Evolutionary conservation across 2,888 invertebrate genomes (phyloP), one percentile per base, ranked within the genome.

Genomic region (Ferrisia virgata): DNA sequence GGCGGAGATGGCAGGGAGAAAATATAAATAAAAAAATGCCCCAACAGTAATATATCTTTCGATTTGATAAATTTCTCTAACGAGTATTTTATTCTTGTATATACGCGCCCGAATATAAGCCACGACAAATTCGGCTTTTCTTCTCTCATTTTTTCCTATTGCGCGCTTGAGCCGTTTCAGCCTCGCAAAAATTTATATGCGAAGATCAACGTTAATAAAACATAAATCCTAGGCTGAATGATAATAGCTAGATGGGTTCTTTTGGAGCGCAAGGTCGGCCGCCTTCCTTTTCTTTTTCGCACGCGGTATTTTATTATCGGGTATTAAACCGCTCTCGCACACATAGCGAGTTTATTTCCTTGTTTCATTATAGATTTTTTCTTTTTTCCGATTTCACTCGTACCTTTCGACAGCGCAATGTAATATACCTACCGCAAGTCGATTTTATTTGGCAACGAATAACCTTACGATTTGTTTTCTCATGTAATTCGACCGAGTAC

Each of bases 1-100:
- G 69, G 69, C 1, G 36, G 72, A 28, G 25, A 69, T n/a, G 43
- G 43, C 43, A 53, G 53, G 53, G 18, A 72, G 28, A 72, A 72
- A 72, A 72, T 36, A 36, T 36, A 72, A 72, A 72, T 72, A 43
- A 43, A 79, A 79, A 79, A 79, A 36, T 79, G 79, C 79, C 79
- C 79, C 43, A 2, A 13, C 25, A 43, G 43, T 28, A 43, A 43
- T 79, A 79, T 43, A 79, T 79, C 79, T 79, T 79, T 43, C 43
- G 79, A 36, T 79, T 79, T 79, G 79, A 79, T 79, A 79, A 79
- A 79, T 79, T 79, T 79, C 79, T 25, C 43, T 79, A 79, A 79
- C 79, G 79, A 79, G 79, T 79, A 79, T 79, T 79, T 79, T 79
- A 79, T 79, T 79, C 79, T 31, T 36, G 79, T 79, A 72, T 33